phyloP scores from a whole-genome alignment of 2,113 vertebrate species.

The Peromyscus leucopus region DNA sequence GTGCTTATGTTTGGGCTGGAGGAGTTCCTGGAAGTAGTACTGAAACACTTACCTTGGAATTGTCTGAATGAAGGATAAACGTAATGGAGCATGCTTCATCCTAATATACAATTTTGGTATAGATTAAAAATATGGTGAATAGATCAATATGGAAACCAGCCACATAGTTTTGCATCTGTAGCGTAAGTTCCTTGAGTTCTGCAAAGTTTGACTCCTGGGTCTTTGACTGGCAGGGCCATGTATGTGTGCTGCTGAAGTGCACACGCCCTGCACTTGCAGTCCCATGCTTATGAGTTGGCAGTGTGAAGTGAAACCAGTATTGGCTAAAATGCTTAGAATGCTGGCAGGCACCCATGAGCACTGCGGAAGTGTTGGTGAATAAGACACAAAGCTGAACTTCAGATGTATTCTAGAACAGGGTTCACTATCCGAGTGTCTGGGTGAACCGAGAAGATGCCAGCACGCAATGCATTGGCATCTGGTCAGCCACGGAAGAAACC shows the following conservation, averaged over 20 bases:
- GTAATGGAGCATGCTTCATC: not conserved
- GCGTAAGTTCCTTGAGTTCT: slow-evolving; percentile 33
- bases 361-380: slow-evolving; percentile 15
- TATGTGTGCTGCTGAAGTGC: slow-evolving; percentile 21
- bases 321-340: not conserved
- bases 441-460: not conserved
- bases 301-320: slow-evolving; percentile 36
- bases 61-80: not conserved
- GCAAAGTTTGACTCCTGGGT: slow-evolving; percentile 7
- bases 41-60: slow-evolving; percentile 10
- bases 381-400: slow-evolving; percentile 14
- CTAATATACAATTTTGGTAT: slow-evolving; percentile 23
- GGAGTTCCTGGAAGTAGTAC: not conserved
- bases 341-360: not conserved
- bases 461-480: not conserved
- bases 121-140: slow-evolving; percentile 15
- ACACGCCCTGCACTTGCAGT: not conserved
- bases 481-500: not conserved
- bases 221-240: not conserved
- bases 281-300: not conserved
- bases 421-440: not conserved
- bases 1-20: not conserved
- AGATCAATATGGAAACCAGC: not conserved
- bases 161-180: slow-evolving; percentile 26
- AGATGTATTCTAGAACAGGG: not conserved